Conservation (phyloP, 2,888 invertebrate species). For the Morpho deidamia region DNA sequence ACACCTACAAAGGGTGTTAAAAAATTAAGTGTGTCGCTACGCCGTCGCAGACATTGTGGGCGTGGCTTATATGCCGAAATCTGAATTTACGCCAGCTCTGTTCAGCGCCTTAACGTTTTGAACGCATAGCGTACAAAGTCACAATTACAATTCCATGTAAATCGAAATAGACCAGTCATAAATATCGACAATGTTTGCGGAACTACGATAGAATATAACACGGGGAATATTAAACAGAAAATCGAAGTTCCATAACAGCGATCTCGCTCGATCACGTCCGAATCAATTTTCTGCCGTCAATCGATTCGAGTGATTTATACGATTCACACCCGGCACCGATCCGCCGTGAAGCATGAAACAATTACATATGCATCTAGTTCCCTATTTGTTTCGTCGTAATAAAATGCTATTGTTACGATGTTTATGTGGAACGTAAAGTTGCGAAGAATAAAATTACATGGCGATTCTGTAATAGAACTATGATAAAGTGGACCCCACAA, state of each 20-base stretch:
- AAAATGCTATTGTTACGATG: slow-evolving; percentile 7
- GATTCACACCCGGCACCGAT: slow-evolving; percentile 49
- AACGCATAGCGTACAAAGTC: background rate
- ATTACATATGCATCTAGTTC: slow-evolving; percentile 16
- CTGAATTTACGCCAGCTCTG: no score
- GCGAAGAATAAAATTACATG: slow-evolving; percentile 3
- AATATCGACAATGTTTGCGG: slow-evolving; percentile 14
- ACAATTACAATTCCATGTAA: slow-evolving; percentile 9
- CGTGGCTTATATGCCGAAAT: no score
- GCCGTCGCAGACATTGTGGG: no score
- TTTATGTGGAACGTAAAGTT: slow-evolving; percentile 3
- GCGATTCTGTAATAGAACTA: slow-evolving; percentile 4
- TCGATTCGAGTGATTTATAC: slow-evolving; percentile 59
- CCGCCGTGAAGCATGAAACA: slow-evolving; percentile 25
- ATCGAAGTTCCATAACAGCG: slow-evolving; percentile 22
- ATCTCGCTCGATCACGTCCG: slow-evolving; percentile 41
- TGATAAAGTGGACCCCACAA: slow-evolving; percentile 1
- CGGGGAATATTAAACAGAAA: slow-evolving; percentile 18
- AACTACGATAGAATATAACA: slow-evolving; percentile 9
- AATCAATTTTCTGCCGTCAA: slow-evolving; percentile 67
- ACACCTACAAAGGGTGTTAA: no score
- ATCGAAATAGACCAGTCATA: slow-evolving; percentile 9
- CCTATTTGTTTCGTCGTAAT: slow-evolving; percentile 8
- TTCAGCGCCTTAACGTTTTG: no score
- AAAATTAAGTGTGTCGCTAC: no score